phyloP scores from a whole-genome alignment of 2,113 vertebrate species.

The Abramis brama region DNA sequence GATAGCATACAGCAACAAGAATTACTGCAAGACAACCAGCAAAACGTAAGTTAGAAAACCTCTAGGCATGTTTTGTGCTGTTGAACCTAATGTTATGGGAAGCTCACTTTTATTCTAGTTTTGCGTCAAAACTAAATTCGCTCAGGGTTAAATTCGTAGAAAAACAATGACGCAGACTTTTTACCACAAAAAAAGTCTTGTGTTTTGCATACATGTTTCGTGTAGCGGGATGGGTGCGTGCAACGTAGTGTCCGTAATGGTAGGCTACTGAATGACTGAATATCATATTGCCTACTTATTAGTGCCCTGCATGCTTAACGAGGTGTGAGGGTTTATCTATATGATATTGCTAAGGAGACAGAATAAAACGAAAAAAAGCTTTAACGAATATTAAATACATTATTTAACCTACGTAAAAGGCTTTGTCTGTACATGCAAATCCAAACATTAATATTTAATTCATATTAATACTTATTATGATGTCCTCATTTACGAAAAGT shows the following conservation, averaged over 20 bases:
- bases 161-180: not conserved
- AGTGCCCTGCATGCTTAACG: not conserved
- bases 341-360: not conserved
- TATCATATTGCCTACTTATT: not conserved
- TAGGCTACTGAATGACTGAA: not conserved
- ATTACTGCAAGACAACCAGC: not conserved
- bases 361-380: not conserved
- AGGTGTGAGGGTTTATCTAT: not conserved
- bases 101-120: not conserved
- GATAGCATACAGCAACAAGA: slow-evolving; percentile 29
- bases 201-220: not conserved
- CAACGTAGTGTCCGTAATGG: not conserved
- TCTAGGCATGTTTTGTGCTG: not conserved
- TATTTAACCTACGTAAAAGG: not conserved
- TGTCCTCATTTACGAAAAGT: not conserved
- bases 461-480: not conserved
- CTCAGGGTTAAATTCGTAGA: not conserved
- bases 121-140: not conserved
- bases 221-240: not conserved
- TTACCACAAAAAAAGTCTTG: not conserved
- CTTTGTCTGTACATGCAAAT: not conserved
- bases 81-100: not conserved
- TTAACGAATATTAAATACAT: not conserved
- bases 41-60: slow-evolving; percentile 15
- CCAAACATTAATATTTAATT: not conserved